Evolutionary conservation across 2,797 vertebrate species (phyloP), one percentile per base, ranked within the genome.

Genomic region (Enteromius trimaculatus): DNA sequence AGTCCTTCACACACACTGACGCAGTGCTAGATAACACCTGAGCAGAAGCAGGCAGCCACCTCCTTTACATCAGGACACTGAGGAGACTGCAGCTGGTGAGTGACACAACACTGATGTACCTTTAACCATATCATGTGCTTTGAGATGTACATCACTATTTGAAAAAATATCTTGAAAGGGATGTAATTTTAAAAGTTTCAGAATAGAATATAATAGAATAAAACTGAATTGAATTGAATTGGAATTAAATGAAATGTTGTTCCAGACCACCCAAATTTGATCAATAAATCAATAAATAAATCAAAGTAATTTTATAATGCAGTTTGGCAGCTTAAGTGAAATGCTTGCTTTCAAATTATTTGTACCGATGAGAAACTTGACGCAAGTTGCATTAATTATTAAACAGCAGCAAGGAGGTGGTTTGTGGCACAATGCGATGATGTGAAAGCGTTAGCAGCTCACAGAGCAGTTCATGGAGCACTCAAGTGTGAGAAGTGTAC

Each of bases 1-100:
- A 97, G 96, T 97, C 93, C 95, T 90, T 90, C 23, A 85, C 86
- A 90, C 86, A 84, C 92, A 92, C 92, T 90, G 93, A 91, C 47
- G 89, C 89, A 89, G 85, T 87, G 92, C 93, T 91, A 92, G 92
- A 92, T 88, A 92, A 92, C 88, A 88, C 65, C 81, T 65, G 60
- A 80, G 60, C 77, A 55, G 71, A 71, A 85, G 86, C 89, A 91
- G 89, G 70, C 84, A 91, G 87, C 34, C 86, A 87, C 81, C 84
- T 90, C 81, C 87, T 89, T 85, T 89, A 83, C 34, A 82, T 83
- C 64, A 78, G 85, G 84, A 90, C 83, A 21, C 83, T 6, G 79
- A 91, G 82, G 86, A 83, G 74, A 91, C 85, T 88, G 76, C 42
- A 92, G 83, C 88, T 88, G 92, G 94, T 95, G 89, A 94, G 95